Evolutionary conservation across 2,888 invertebrate species (phyloP).

Genomic region (Agrotis clavis): DNA sequence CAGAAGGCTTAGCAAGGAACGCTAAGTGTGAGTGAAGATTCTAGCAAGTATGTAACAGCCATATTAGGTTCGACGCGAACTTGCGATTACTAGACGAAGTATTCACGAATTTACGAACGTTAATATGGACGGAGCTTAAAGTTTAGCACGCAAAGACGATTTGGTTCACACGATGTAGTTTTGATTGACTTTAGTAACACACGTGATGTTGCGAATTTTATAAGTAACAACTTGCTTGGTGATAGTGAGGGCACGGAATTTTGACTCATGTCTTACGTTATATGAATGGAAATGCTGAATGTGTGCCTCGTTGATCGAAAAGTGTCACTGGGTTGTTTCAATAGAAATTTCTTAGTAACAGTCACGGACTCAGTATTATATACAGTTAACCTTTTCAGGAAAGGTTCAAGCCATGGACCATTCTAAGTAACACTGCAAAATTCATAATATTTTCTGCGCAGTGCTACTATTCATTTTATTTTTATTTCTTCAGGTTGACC

Average conservation of each 20-base stretch:
- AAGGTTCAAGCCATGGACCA: no score
- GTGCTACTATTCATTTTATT: no score
- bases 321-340: background rate
- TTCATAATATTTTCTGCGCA: no score
- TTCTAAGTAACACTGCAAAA: no score
- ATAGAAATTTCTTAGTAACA: background rate
- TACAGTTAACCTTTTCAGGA: no score
- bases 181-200: constrained; percentile 45
- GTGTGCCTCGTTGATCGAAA: background rate
- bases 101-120: constrained; percentile 48
- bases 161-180: constrained; percentile 53
- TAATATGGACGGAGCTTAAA: constrained; percentile 23
- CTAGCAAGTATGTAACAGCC: constrained; percentile 18
- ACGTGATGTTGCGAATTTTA: constrained; percentile 20
- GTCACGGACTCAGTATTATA: background rate
- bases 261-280: background rate
- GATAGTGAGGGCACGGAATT: constrained; percentile 15
- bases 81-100: constrained; percentile 47
- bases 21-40: background rate
- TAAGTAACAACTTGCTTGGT: constrained; percentile 14
- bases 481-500: no score
- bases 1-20: background rate
- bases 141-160: constrained; percentile 59
- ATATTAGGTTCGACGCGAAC: constrained; percentile 45
- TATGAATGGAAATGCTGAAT: background rate